Conservation (phyloP, 2,113 vertebrate genomes). For the Oxyruncus cristatus region DNA sequence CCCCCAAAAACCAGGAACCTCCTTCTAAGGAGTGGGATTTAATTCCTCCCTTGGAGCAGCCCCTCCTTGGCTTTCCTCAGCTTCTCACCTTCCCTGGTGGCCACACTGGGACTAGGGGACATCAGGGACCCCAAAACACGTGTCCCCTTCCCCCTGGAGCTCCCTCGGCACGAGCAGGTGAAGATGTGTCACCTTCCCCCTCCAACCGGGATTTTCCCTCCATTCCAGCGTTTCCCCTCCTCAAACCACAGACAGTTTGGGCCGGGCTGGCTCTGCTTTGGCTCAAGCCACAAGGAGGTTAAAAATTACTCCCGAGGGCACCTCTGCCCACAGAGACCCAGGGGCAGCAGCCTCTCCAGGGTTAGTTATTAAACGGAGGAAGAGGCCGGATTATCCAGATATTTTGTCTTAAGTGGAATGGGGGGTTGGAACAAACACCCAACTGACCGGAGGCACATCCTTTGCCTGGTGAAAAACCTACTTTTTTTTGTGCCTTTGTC, state of each 20-base stretch:
- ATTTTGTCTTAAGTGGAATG: rapidly evolving
- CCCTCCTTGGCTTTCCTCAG: neutral
- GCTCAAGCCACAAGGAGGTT: neutral
- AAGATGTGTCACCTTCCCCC: too few relatives aligned
- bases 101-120: neutral
- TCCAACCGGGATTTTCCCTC: rapidly evolving
- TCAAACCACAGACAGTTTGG: neutral
- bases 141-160: rapidly evolving
- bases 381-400: neutral
- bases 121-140: neutral
- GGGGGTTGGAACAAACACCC: neutral
- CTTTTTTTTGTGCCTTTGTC: neutral
- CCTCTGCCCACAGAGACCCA: neutral
- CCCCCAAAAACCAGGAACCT: neutral
- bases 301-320: neutral
- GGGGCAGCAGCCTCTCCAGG: neutral
- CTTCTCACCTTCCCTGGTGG: neutral
- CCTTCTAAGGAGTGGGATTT: neutral
- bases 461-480: neutral
- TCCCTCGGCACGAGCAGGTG: too few relatives aligned
- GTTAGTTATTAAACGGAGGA: neutral
- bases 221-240: neutral
- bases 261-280: neutral
- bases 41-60: neutral
- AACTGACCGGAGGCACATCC: neutral